Evolutionary conservation across 2,113 vertebrate species (phyloP).

Genomic region (Phyllostomus discolor): DNA sequence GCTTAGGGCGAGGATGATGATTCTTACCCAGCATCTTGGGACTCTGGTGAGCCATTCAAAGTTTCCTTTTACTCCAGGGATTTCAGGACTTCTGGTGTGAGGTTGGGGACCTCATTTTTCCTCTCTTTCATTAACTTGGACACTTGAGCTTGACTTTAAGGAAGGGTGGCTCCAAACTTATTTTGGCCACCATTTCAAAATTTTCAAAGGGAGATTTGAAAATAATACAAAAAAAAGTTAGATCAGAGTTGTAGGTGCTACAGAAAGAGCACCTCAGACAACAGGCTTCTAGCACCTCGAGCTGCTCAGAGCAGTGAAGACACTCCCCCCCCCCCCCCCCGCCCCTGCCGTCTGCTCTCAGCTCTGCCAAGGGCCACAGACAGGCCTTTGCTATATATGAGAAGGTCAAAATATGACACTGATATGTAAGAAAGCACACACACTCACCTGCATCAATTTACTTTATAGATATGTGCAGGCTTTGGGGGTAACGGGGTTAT

Average conservation of each 20-base stretch:
- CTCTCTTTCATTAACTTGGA: neutral
- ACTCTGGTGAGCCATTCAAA: neutral
- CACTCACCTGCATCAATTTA: neutral
- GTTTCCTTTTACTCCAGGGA: neutral
- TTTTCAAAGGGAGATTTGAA: neutral
- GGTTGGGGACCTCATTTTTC: neutral
- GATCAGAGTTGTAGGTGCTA: neutral
- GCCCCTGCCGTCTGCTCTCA: neutral
- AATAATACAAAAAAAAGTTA: neutral
- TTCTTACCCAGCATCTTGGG: neutral
- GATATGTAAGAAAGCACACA: neutral
- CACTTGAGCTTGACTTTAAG: neutral
- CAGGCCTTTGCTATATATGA: neutral
- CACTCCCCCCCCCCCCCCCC: too few relatives aligned
- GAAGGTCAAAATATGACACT: neutral
- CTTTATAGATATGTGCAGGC: neutral
- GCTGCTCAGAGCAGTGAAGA: neutral
- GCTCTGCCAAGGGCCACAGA: neutral
- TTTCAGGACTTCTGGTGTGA: neutral
- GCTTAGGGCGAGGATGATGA: neutral
- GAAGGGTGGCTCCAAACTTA: neutral
- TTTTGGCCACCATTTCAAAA: neutral
- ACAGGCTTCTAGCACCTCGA: neutral
- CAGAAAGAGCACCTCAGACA: neutral
- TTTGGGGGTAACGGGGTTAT: neutral